phyloP scores from a whole-genome alignment of 2,888 invertebrate genomes.

The Nephrotoma appendiculata region DNA sequence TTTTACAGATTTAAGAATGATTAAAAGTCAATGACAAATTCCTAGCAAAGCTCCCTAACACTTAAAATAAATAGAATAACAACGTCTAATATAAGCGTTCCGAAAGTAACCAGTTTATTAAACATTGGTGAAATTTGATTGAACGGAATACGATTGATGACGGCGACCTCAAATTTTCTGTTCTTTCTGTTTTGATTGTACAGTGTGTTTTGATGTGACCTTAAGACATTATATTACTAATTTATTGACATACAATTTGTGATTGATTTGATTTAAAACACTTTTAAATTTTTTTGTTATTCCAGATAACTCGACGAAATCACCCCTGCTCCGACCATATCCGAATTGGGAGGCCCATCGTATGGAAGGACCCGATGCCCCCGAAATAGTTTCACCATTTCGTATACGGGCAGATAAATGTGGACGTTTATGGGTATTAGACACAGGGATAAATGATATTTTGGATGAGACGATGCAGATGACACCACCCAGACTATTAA shows the following conservation, averaged over 20 bases:
- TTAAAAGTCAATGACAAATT: no score
- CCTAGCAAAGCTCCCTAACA: no score
- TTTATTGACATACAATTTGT: constrained; percentile 11
- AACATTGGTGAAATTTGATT: not conserved
- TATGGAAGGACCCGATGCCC: constrained; percentile 35
- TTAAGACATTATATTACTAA: not conserved
- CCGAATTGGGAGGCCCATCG: constrained; percentile 69
- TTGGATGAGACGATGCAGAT: constrained; percentile 35
- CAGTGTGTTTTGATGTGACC: not conserved
- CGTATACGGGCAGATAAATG: constrained; percentile 59
- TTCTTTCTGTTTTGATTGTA: not conserved
- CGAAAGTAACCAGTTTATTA: not conserved
- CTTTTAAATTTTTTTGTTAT: constrained; percentile 14
- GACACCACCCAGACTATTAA: constrained; percentile 46
- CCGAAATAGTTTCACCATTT: constrained; percentile 60
- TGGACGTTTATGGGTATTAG: constrained; percentile 64
- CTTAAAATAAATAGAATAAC: not conserved
- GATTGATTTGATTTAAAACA: not conserved
- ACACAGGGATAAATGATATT: constrained; percentile 52
- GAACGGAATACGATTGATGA: not conserved
- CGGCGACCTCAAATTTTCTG: not conserved
- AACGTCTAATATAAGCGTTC: no score
- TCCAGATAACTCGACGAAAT: constrained; percentile 47
- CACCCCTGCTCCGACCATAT: constrained; percentile 59
- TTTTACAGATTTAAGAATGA: no score